Percentiles rank a stretch among this genome's conserved stretches.
Evolutionary conservation across 2,113 vertebrate genomes (phyloP).

Genomic region (Callospermophilus lateralis): DNA sequence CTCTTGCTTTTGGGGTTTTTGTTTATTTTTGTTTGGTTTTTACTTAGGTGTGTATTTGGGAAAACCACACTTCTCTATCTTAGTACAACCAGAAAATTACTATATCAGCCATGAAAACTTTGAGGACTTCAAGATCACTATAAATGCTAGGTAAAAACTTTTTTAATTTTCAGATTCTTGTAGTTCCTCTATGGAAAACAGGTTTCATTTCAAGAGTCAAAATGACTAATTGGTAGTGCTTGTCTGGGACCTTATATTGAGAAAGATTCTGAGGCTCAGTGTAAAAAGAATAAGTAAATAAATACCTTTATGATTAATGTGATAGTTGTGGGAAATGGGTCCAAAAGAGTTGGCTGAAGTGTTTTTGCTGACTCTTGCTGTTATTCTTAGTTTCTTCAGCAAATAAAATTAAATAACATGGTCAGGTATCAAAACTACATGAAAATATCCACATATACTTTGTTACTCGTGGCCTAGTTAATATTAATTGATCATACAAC

Average conservation of each 20-base stretch:
- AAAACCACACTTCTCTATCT: slow-evolving; percentile 83
- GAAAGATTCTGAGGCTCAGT: neutral
- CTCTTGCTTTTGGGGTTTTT: neutral
- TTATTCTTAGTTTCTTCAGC: neutral
- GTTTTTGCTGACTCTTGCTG: neutral
- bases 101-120: slow-evolving; percentile 85
- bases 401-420: neutral
- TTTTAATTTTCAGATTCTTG: neutral
- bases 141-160: slow-evolving; percentile 84
- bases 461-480: neutral
- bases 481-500: neutral
- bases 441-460: neutral
- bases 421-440: neutral
- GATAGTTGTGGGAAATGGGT: neutral
- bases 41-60: slow-evolving; percentile 73
- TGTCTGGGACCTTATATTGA: neutral
- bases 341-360: neutral
- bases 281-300: neutral
- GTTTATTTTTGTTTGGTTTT: neutral
- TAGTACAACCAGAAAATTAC: slow-evolving; percentile 84
- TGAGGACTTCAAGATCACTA: slow-evolving; percentile 83
- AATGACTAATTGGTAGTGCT: neutral
- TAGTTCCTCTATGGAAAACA: neutral
- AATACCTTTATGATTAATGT: neutral
- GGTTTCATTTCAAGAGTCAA: neutral